phyloP scores from a whole-genome alignment of 2,888 invertebrate genomes.

The Synergus japonicus region DNA sequence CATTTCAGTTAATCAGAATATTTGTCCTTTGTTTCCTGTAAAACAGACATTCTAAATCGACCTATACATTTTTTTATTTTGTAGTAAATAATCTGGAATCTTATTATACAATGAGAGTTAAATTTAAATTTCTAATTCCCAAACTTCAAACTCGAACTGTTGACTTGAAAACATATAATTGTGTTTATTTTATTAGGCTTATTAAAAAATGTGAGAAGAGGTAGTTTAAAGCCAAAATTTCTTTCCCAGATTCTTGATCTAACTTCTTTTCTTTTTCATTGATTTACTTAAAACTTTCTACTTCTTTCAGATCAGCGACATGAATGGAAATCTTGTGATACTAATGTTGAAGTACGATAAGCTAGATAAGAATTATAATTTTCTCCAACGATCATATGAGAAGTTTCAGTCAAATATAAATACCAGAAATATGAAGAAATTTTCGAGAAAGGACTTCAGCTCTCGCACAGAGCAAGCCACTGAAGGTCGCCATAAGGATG shows the following conservation, averaged over 20 bases:
- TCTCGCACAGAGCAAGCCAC: background rate
- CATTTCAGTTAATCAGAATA: slow-evolving; percentile 9
- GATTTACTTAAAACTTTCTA: background rate
- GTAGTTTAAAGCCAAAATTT: too few species aligned
- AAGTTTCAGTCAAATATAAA: slow-evolving; percentile 14
- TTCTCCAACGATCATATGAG: slow-evolving; percentile 45
- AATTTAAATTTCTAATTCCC: background rate
- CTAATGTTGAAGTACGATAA: slow-evolving; percentile 66
- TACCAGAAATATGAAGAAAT: background rate
- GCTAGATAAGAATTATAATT: slow-evolving; percentile 60
- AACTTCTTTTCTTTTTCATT: too few species aligned
- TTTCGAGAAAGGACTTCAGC: slow-evolving; percentile 6
- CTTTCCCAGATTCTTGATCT: too few species aligned
- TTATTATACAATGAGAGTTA: background rate
- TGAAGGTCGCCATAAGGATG: background rate
- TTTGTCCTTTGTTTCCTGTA: slow-evolving; percentile 11
- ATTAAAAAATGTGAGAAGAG: too few species aligned
- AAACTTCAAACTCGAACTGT: background rate
- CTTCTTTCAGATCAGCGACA: slow-evolving; percentile 63
- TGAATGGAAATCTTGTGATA: slow-evolving; percentile 64
- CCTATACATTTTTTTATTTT: background rate
- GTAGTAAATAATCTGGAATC: background rate
- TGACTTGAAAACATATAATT: too few species aligned
- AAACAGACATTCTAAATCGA: background rate
- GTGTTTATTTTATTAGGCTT: too few species aligned